These are phyloP conservation scores for Drosophila oshimai DNA, from an alignment of 1,140 invertebrate species.

Conservation along the genomic window DNA sequence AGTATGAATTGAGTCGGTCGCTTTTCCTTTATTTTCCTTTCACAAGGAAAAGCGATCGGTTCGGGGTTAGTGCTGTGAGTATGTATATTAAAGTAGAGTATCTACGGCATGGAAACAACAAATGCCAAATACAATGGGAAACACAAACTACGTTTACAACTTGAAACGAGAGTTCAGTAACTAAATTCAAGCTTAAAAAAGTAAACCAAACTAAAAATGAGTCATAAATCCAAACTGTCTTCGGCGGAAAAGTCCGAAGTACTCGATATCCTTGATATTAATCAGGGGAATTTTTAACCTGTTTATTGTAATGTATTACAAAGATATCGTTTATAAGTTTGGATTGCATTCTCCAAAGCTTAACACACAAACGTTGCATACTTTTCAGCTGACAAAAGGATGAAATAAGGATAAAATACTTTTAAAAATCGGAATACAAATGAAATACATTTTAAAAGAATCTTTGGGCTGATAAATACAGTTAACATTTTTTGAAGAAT, in stretches of 20 bases:
- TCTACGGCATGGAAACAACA: conserved; percentile 43
- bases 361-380: conserved; percentile 17
- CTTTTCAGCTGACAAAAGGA: background rate
- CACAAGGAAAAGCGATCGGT: conserved; percentile 11
- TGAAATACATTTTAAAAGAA: too few species aligned
- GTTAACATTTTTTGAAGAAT: too few species aligned
- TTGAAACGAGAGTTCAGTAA: background rate
- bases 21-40: background rate
- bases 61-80: conserved; percentile 47
- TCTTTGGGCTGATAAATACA: too few species aligned
- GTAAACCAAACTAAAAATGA: conserved; percentile 18
- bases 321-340: background rate
- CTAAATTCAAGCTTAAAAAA: conserved; percentile 21
- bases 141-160: conserved; percentile 32
- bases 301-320: background rate
- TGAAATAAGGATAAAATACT: background rate
- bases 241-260: conserved; percentile 19
- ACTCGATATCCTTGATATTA: conserved; percentile 6
- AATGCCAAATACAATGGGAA: conserved; percentile 30
- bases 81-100: conserved; percentile 13
- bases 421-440: background rate
- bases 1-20: conserved; percentile 18
- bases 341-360: background rate
- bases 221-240: conserved; percentile 16
- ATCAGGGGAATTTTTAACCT: background rate